Evolutionary conservation across 2,888 invertebrate genomes (phyloP).

Genomic region (Amphipoea lucens): DNA sequence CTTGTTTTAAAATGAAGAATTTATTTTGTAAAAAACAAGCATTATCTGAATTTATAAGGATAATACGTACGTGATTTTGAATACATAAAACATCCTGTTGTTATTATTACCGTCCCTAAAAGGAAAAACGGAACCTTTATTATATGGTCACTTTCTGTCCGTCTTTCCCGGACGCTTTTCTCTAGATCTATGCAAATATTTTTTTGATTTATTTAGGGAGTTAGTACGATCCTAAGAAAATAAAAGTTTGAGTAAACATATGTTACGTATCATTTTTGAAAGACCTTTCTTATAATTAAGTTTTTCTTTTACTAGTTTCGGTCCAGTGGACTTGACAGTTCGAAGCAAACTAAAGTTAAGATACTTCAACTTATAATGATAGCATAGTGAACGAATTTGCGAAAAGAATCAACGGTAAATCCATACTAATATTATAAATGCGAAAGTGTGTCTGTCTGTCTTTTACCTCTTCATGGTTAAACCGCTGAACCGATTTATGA

Average conservation of each 20-base stretch:
- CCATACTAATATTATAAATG: no score
- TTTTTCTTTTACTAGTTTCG: not conserved
- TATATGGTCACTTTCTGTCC: not conserved
- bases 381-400: not conserved
- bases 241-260: not conserved
- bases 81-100: not conserved
- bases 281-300: not conserved
- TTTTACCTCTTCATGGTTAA: no score
- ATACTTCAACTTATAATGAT: not conserved
- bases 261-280: not conserved
- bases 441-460: no score
- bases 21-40: not conserved
- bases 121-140: not conserved
- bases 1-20: constrained; percentile 6
- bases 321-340: not conserved
- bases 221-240: not conserved
- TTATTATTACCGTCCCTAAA: not conserved
- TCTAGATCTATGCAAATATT: not conserved
- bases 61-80: not conserved
- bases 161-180: not conserved
- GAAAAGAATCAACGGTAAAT: not conserved
- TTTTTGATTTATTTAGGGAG: not conserved
- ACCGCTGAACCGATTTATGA: no score
- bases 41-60: not conserved
- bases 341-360: not conserved